These are phyloP conservation scores for Sialia sialis DNA, from an alignment of 2,113 vertebrate species.

Conservation along the genomic window DNA sequence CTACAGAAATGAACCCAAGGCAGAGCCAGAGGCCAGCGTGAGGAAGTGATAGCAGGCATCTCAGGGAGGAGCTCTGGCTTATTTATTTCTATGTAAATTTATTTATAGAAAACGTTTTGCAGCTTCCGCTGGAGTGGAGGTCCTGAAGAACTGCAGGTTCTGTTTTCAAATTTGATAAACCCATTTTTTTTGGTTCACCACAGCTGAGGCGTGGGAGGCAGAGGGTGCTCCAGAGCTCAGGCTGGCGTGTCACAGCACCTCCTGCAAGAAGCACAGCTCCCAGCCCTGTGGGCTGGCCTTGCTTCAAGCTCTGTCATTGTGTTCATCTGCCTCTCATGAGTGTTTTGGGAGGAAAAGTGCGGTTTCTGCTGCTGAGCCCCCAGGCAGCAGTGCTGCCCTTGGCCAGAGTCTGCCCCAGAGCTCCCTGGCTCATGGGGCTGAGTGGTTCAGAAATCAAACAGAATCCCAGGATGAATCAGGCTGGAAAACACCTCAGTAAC, in stretches of 20 bases:
- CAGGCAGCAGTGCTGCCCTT: background rate
- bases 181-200: rapidly evolving
- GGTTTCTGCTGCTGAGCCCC: background rate
- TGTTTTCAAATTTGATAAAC: background rate
- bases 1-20: background rate
- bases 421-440: background rate
- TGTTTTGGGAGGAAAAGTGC: background rate
- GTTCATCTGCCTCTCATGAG: background rate
- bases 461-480: background rate
- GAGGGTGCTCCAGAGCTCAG: background rate
- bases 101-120: background rate
- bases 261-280: background rate
- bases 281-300: background rate
- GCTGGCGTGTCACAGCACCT: rapidly evolving
- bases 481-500: background rate
- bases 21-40: rapidly evolving
- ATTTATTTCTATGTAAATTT: background rate
- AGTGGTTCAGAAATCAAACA: background rate
- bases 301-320: background rate
- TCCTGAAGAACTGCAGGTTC: background rate
- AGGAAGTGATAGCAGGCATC: background rate
- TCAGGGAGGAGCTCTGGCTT: background rate
- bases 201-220: background rate
- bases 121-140: background rate
- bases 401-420: background rate